Evolutionary conservation across 2,797 vertebrate species (phyloP).

Genomic region (Tokudaia muenninki): DNA sequence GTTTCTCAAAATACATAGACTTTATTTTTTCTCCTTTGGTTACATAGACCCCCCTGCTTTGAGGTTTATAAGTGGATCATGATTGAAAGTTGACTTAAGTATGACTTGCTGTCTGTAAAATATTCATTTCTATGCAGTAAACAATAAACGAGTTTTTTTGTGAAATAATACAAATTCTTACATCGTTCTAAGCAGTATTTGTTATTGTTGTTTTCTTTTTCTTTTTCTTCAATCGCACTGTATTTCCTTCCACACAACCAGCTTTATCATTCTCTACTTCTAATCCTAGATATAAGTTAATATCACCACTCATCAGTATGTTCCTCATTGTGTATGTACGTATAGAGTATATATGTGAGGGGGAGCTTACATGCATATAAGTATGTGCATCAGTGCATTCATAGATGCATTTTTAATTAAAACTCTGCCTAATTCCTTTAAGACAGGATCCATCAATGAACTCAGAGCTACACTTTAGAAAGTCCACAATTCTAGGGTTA

Average conservation of each 20-base stretch:
- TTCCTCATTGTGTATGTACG: neutral
- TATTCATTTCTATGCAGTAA: neutral
- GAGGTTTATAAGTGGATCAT: neutral
- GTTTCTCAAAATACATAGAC: neutral
- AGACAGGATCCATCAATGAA: neutral
- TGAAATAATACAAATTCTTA: slow-evolving; percentile 8
- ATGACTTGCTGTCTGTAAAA: neutral
- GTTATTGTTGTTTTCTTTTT: neutral
- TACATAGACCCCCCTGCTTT: neutral
- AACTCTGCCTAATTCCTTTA: neutral
- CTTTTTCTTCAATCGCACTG: neutral
- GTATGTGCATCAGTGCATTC: neutral
- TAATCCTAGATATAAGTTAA: neutral
- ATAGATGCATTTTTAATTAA: neutral
- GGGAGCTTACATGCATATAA: neutral
- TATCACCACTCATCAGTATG: neutral
- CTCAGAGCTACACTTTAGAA: neutral
- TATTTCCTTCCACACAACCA: neutral
- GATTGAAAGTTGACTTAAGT: neutral
- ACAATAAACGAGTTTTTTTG: neutral
- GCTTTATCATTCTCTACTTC: neutral
- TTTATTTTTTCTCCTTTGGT: no score
- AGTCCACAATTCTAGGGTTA: neutral
- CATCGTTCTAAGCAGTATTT: neutral
- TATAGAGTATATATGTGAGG: neutral